Evolutionary conservation across 2,888 invertebrate species (phyloP).

Genomic region (Hirtodrosophila confusa): DNA sequence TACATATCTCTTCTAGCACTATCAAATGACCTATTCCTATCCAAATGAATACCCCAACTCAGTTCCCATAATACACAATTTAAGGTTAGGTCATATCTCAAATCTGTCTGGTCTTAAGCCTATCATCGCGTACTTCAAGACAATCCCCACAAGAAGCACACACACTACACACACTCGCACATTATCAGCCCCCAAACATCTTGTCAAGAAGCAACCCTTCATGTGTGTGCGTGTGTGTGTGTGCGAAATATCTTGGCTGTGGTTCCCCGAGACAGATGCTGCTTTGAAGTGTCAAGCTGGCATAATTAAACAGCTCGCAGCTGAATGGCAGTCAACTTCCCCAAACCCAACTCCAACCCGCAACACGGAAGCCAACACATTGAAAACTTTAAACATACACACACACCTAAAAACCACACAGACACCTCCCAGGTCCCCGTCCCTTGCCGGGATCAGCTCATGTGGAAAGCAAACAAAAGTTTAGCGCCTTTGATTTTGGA

Average conservation of each 20-base stretch:
- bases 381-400: constrained; percentile 35
- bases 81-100: constrained; percentile 16
- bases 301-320: constrained; percentile 76
- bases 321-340: constrained; percentile 15
- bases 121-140: constrained; percentile 19
- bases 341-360: constrained; percentile 4
- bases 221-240: constrained; percentile 12
- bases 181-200: constrained; percentile 20
- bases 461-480: constrained; percentile 65
- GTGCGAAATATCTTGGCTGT: constrained; percentile 15
- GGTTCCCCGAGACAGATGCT: constrained; percentile 47
- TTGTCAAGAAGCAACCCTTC: constrained; percentile 34
- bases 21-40: no score
- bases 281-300: constrained; percentile 82
- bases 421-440: constrained; percentile 64
- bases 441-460: constrained; percentile 46
- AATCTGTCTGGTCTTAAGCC: constrained; percentile 29
- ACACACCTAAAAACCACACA: constrained; percentile 17
- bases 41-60: not conserved
- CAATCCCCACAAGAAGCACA: not conserved
- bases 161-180: constrained; percentile 13
- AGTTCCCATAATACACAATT: not conserved
- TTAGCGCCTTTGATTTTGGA: constrained; percentile 58
- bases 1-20: no score
- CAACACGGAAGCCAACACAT: constrained; percentile 19